These are phyloP conservation scores for Nomada fucata DNA, from an alignment of 2,888 invertebrate genomes.

Conservation along the genomic window DNA sequence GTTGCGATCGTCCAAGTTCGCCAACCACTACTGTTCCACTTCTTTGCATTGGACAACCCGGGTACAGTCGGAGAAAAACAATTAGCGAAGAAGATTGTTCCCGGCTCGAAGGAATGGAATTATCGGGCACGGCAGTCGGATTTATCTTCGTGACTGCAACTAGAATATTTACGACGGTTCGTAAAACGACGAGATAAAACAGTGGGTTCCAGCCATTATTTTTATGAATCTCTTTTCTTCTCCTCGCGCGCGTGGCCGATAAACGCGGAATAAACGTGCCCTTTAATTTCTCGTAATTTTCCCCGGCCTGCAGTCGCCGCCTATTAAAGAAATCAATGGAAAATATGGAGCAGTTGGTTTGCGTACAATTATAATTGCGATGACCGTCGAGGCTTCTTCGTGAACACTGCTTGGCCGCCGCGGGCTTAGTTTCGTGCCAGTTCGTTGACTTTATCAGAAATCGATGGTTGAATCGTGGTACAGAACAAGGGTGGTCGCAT, in stretches of 20 bases:
- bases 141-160: slow-evolving; percentile 5
- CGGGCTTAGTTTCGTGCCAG: slow-evolving; percentile 66
- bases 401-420: slow-evolving; percentile 37
- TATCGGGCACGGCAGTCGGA: slow-evolving; percentile 13
- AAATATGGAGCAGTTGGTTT: too few relatives aligned
- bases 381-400: slow-evolving; percentile 34
- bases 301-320: neutral
- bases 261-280: neutral
- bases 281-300: neutral
- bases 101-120: slow-evolving; percentile 10
- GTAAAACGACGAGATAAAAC: slow-evolving; percentile 8
- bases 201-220: slow-evolving; percentile 8
- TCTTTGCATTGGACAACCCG: too few relatives aligned
- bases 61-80: neutral
- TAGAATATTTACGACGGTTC: slow-evolving; percentile 21
- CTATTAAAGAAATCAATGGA: neutral
- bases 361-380: too few relatives aligned
- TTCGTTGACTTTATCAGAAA: slow-evolving; percentile 72
- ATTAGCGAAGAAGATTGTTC: slow-evolving; percentile 29
- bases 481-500: slow-evolving; percentile 48
- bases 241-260: too few relatives aligned
- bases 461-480: slow-evolving; percentile 53
- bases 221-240: slow-evolving; percentile 15
- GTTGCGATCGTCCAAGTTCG: too few relatives aligned
- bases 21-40: too few relatives aligned